phyloP scores from a whole-genome alignment of 2,888 invertebrate species.

The Eupeodes luniger region DNA sequence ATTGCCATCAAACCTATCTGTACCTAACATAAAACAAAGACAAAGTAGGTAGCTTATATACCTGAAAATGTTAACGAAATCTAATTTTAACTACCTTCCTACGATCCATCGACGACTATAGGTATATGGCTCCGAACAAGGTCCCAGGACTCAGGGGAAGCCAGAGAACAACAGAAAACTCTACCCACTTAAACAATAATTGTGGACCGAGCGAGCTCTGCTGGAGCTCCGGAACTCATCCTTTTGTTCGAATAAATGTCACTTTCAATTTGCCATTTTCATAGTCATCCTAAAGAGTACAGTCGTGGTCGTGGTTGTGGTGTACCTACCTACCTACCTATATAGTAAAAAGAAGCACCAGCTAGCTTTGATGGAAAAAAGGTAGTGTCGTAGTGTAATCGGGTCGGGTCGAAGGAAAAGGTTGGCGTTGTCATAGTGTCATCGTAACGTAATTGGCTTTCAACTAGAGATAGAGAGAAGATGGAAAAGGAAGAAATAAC shows the following conservation, averaged over 20 bases:
- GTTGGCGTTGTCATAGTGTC: slow-evolving; percentile 8
- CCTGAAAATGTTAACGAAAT: too few species aligned
- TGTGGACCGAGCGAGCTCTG: neutral
- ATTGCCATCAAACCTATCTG: too few species aligned
- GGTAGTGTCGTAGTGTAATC: neutral
- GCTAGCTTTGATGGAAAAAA: neutral
- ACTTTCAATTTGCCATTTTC: slow-evolving; percentile 68
- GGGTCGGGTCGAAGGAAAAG: neutral
- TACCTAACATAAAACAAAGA: too few species aligned
- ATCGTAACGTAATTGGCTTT: slow-evolving; percentile 65
- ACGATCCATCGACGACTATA: too few species aligned
- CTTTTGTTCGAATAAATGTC: slow-evolving; percentile 50
- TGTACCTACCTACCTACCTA: too few species aligned
- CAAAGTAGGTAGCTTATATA: too few species aligned
- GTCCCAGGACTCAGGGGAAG: neutral
- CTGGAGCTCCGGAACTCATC: neutral
- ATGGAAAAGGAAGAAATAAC: slow-evolving; percentile 23
- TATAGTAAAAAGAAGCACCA: neutral
- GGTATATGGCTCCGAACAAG: too few species aligned
- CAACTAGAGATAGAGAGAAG: slow-evolving; percentile 19
- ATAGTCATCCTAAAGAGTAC: neutral
- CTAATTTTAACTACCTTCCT: too few species aligned
- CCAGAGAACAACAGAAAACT: slow-evolving; percentile 10
- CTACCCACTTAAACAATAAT: slow-evolving; percentile 6
- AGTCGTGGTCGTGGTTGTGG: neutral